Conservation (phyloP, 2,888 invertebrate genomes). For the Pyrgus malvae region DNA sequence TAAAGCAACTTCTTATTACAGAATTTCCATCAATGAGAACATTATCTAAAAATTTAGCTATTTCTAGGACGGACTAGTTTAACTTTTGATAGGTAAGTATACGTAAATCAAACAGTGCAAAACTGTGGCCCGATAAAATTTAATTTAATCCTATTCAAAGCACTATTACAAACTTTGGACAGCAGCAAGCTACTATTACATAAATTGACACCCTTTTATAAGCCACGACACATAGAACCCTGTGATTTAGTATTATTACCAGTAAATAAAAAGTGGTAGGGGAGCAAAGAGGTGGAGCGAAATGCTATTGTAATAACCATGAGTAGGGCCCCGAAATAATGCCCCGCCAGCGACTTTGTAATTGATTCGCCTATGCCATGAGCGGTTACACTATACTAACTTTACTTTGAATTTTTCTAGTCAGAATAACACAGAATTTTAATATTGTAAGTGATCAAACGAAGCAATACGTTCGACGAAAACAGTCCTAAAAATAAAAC, state of each 20-base stretch:
- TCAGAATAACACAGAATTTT: constrained; percentile 7
- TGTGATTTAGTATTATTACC: constrained; percentile 80
- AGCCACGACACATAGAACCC: constrained; percentile 57
- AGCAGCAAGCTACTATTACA: constrained; percentile 27
- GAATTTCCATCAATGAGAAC: too few relatives aligned
- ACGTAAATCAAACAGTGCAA: background rate
- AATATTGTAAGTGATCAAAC: too few relatives aligned
- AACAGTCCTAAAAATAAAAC: too few relatives aligned
- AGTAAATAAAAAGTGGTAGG: constrained; percentile 81
- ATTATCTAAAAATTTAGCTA: too few relatives aligned
- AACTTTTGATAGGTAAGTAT: too few relatives aligned
- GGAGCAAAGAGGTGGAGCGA: constrained; percentile 80
- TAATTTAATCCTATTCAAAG: background rate
- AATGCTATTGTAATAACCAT: constrained; percentile 66
- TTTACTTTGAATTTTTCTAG: constrained; percentile 18
- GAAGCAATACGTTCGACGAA: too few relatives aligned
- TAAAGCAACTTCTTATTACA: too few relatives aligned
- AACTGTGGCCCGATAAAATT: too few relatives aligned
- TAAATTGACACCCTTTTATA: constrained; percentile 68
- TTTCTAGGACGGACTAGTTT: too few relatives aligned
- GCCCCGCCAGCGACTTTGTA: constrained; percentile 64
- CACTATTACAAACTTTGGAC: background rate
- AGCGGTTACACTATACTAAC: constrained; percentile 14
- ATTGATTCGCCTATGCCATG: constrained; percentile 74
- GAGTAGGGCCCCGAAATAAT: constrained; percentile 73